Base-by-base conservation (phyloP, 1,140 invertebrate genomes). In the Probaryconus sp. region DNA sequence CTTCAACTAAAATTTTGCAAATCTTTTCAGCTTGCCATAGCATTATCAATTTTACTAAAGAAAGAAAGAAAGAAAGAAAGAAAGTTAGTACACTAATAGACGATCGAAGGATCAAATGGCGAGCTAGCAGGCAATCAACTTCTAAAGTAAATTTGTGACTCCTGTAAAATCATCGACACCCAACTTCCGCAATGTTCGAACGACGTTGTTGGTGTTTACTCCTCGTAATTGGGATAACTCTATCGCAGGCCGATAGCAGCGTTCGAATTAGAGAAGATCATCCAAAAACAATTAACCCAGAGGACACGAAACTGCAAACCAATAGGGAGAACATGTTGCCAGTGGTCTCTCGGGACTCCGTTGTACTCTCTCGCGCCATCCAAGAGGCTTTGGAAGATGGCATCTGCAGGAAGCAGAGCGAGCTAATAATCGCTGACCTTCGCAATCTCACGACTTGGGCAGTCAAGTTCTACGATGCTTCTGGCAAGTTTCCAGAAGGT, bases 391-490 rank as follows among this genome's bases (percentile, higher is more conserved):
- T 90, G 21, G 84, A 85, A 0, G 77, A 89, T 13, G 69, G 75
- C 7, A 60, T 74, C 1, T 91, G 90, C 75, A 82, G 85, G 17
- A 81, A 88, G 33, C 89, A 90, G 16, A 85, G 86, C 5, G 87
- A 86, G 38, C 74, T 83, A 3, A 85, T 90, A 2, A 67, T 91
- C 28, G 80, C 87, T 11, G 88, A 86, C 2, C 70, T 90, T 3
- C 80, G 84, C 2, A 79, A 86, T 61, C 84, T 89, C 18, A 88
- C 88, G 53, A 85, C 84, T 78, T 91, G 89, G 89, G 89, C 90
- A 0, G 84, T 90, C 40, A 87, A 90, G 70, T 90, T 92, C 87
- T 92, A 91, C 77, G 92, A 92, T 76, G 85, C 92, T 0, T 91
- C 90, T 24, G 90, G 90, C 0, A 92, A 92, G 76, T 90, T 90